Evolutionary conservation across 2,888 invertebrate genomes (phyloP), one percentile per base, ranked within the genome.

Genomic region (Brachypalpus laphriformis): DNA sequence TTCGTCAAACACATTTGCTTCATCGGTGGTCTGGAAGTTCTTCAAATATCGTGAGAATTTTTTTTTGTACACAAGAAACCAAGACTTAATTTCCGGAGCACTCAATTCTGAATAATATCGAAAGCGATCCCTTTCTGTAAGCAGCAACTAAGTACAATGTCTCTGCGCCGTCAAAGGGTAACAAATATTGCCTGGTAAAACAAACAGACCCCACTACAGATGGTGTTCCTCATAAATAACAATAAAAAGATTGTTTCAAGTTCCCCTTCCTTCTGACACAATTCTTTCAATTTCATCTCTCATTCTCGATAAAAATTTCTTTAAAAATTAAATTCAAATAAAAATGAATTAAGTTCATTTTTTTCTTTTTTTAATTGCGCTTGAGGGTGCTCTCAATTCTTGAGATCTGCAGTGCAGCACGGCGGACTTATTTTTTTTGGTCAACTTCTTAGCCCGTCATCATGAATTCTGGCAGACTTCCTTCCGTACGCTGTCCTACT

Each of bases 301-400:
- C 11, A 20, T n/a, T 31, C 45, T 51, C 66, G 40, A 25, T 16
- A 25, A n/a, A n/a, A 40, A 31, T 57, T 51, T 37, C 45, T 14
- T 6, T 16, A 18, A 65, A 59, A 59, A 72, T 51, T 42, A 4
- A 31, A 63, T 37, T 61, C 20, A 22, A 31, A 63, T 68, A 42
- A 37, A 71, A 78, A 66, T 40, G 40, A 40, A 75, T 56, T 28
- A 56, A 74, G 65, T 65, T 31, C 6, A 45, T 3, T 31, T 28
- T 28, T 28, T 28, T 28, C 7, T 28, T 63, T 72, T 40, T 66
- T 59, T 5, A 66, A 68, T 75, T 2, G 45, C 63, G 57, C 68
- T 75, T 70, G 70, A 75, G 56, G 63, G 54, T 82, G 70, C 40
- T 56, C 56, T 61, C 47, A 54, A 51, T 34, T 61, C 20, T 7